phyloP scores from a whole-genome alignment of 2,888 invertebrate genomes.

The Elegia similella region DNA sequence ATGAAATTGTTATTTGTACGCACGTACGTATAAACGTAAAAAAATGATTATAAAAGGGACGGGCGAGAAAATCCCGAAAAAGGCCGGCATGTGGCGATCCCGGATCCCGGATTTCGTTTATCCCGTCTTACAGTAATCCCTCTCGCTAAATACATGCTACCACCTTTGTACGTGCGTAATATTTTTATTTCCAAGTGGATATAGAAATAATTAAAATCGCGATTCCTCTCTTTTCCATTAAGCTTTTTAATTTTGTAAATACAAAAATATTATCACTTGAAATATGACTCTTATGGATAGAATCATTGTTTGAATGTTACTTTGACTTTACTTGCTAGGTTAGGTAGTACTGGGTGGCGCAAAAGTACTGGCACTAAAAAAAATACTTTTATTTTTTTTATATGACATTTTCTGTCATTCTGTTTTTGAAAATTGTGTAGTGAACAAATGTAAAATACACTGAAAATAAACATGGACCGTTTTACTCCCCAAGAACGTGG shows the following conservation, averaged over 20 bases:
- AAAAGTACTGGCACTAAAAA: too few species aligned
- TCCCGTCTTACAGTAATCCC: constrained; percentile 61
- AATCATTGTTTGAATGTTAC: too few species aligned
- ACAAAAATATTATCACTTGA: neutral
- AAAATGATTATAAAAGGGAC: constrained; percentile 40
- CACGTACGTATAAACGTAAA: constrained; percentile 28
- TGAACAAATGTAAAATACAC: too few species aligned
- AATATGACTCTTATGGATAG: neutral
- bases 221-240: neutral
- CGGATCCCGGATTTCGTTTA: constrained; percentile 54
- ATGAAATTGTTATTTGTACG: constrained; percentile 13
- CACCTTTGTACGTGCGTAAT: constrained; percentile 23
- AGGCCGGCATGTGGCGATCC: constrained; percentile 56
- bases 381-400: too few species aligned
- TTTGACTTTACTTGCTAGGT: too few species aligned
- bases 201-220: neutral
- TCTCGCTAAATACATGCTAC: constrained; percentile 39
- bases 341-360: too few species aligned
- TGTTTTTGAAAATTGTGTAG: too few species aligned
- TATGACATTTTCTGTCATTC: too few species aligned
- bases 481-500: too few species aligned
- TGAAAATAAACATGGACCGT: too few species aligned
- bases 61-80: constrained; percentile 58
- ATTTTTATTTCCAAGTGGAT: constrained; percentile 13
- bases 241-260: neutral